Conservation (phyloP, 2,797 vertebrate genomes). For the Urophycis tenuis region DNA sequence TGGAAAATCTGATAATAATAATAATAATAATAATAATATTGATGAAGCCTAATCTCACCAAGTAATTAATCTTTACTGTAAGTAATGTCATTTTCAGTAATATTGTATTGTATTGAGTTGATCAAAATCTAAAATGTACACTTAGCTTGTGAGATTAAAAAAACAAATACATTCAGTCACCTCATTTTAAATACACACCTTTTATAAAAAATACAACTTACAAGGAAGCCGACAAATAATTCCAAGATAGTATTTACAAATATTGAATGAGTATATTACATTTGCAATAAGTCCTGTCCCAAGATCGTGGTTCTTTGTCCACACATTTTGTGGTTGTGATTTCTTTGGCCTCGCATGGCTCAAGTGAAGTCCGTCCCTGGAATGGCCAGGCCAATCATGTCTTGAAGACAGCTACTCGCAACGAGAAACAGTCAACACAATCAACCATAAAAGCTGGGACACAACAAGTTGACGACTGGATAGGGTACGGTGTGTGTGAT, state of each 20-base stretch:
- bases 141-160: neutral
- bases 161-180: neutral
- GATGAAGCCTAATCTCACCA: neutral
- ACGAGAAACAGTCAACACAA: neutral
- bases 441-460: neutral
- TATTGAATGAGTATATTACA: neutral
- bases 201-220: slow-evolving; percentile 1
- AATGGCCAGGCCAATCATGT: neutral
- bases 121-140: neutral
- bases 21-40: neutral
- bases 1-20: neutral
- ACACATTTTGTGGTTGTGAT: neutral
- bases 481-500: too few relatives aligned
- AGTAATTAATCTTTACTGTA: neutral
- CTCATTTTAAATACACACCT: slow-evolving; percentile 4
- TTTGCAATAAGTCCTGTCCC: neutral
- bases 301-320: neutral
- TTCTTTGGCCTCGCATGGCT: neutral
- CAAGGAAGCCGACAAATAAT: neutral
- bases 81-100: neutral
- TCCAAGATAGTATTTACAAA: slow-evolving; percentile 3
- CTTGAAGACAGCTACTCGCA: neutral
- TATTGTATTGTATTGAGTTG: neutral
- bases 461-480: neutral
- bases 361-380: neutral